A percentile compares a stretch with the other conserved stretches of the same genome.
phyloP scores from a whole-genome alignment of 2,888 invertebrate species.

The Microctonus hyperodae region DNA sequence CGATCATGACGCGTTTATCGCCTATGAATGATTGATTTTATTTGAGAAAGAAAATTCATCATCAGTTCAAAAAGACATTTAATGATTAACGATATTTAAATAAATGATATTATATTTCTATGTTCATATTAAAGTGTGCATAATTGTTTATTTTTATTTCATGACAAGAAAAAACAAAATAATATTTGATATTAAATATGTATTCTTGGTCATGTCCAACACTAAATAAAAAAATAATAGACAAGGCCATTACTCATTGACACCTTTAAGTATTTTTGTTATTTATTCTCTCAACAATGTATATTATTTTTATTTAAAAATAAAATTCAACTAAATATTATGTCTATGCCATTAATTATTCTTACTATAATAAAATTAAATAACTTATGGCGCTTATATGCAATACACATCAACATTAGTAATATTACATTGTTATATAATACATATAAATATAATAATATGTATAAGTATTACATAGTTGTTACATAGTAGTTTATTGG shows the following conservation, averaged over 20 bases:
- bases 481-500: too few species aligned
- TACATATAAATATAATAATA: too few species aligned
- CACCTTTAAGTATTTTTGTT: conserved; percentile 23
- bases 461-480: too few species aligned
- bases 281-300: not conserved
- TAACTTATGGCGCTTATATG: not conserved
- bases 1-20: conserved; percentile 3
- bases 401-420: too few species aligned
- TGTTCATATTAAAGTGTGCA: not conserved
- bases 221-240: not conserved
- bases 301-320: conserved; percentile 26
- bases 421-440: too few species aligned
- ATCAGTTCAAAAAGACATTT: conserved; percentile 12
- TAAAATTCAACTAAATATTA: conserved; percentile 18
- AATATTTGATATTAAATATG: not conserved
- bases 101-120: not conserved
- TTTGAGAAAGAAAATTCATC: not conserved
- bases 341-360: not conserved
- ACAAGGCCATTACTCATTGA: conserved; percentile 22
- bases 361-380: not conserved
- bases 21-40: conserved; percentile 15
- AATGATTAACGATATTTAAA: conserved; percentile 14
- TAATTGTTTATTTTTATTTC: not conserved
- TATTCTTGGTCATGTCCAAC: not conserved
- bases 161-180: not conserved